Percentiles rank a stretch among this genome's conserved stretches.
phyloP scores from a whole-genome alignment of 2,113 vertebrate species.

The Mirza zaza region DNA sequence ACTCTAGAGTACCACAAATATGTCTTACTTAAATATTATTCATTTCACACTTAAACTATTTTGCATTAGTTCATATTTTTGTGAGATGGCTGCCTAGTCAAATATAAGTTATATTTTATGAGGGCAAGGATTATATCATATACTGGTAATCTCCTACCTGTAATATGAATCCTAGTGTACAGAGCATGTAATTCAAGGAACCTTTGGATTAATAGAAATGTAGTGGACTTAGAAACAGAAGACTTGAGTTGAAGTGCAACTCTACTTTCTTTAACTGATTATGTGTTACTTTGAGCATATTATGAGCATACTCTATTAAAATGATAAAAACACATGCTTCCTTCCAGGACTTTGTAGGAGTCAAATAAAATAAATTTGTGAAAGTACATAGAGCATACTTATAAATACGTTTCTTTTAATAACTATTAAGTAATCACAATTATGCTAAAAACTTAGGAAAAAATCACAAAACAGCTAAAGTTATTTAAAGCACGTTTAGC shows the following conservation, averaged over 20 bases:
- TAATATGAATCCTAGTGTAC: not conserved
- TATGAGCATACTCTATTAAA: not conserved
- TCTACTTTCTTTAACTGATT: not conserved
- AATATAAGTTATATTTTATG: not conserved
- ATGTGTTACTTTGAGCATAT: not conserved
- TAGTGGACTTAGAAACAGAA: not conserved
- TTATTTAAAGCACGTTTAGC: not conserved
- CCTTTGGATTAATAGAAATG: not conserved
- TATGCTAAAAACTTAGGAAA: not conserved
- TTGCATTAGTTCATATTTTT: not conserved
- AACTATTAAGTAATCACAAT: not conserved
- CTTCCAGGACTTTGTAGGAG: not conserved
- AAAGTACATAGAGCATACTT: not conserved
- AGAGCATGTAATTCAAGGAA: not conserved
- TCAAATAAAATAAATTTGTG: constrained; percentile 32
- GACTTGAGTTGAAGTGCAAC: not conserved
- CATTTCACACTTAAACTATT: not conserved
- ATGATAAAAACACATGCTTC: not conserved
- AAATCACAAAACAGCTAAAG: not conserved
- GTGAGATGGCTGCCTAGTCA: not conserved
- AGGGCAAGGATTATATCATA: not conserved
- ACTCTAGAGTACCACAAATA: not conserved
- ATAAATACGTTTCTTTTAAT: not conserved
- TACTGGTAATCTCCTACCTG: not conserved
- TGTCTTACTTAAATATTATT: not conserved